Base-by-base conservation (phyloP, 2,113 vertebrate genomes). In the Nothoprocta perdicaria region DNA sequence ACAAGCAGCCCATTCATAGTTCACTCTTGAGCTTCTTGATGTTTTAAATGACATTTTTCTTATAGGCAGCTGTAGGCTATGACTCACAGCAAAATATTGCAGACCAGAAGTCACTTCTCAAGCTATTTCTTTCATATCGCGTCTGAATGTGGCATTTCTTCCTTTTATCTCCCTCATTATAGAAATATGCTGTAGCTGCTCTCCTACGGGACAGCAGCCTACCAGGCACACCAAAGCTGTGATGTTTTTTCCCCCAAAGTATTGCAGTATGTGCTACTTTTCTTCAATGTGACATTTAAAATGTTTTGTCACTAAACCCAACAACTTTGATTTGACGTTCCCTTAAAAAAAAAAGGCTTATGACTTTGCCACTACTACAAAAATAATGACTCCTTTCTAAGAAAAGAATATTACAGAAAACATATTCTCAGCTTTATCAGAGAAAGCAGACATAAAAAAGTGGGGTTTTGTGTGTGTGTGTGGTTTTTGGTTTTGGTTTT, bases 11-110 rank as follows among this genome's bases (percentile, higher is more conserved):
- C 10, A 57, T 60, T 89, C 29, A 66, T 2, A 46, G 45, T 22
- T 81, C 41, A 62, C 16, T 78, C 43, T 77, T 87, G 40, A 91
- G 75, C 10, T 2, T 45, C 41, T n/a, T 40, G 38, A 33, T 43
- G 43, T 52, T 86, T 86, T 80, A 46, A 86, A 61, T 69, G 2
- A 11, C 29, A 16, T 52, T 85, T 85, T 74, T 60, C 33, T 85
- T 23, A 65, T 6, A 46, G 57, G 14, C 12, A 74, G 46, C 12
- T 0, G 0, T 22, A 77, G 46, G 17, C 66, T 84, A 33, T 52
- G 46, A 80, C 41, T 90, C 46, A 84, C 14, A 33, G 48, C 14
- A 89, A 84, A 91, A 84, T 33, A 19, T 8, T 53, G 21, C 26
- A 68, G 48, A 88, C 27, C 14, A 21, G 31, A 77, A 83, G 9